These are phyloP conservation scores for Lepilemur ruficaudatus DNA, from an alignment of 2,797 vertebrate species.

Conservation along the genomic window DNA sequence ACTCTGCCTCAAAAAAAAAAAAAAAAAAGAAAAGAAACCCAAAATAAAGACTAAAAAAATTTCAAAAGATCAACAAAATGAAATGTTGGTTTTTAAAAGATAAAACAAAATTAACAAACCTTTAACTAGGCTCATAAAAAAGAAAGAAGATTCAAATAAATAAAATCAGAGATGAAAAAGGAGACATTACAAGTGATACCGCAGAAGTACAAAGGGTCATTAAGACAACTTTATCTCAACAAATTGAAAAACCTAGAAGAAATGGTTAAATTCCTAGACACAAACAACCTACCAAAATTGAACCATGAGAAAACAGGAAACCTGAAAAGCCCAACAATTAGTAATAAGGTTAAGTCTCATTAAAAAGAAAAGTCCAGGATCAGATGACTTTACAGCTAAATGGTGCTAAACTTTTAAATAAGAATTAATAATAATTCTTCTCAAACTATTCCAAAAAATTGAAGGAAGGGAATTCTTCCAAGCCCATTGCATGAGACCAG, in stretches of 20 bases:
- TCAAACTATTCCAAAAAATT: neutral
- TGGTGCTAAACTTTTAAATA: neutral
- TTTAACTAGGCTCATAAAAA: neutral
- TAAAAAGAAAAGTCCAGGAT: neutral
- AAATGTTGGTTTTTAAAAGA: no score
- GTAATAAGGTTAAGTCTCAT: neutral
- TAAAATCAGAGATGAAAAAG: neutral
- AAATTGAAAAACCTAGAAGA: neutral
- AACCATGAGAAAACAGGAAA: neutral
- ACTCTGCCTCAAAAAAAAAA: no score
- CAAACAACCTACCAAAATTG: neutral
- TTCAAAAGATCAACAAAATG: no score
- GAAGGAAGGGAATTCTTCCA: neutral
- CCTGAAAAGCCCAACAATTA: neutral
- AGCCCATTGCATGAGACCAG: neutral
- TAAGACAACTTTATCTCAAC: neutral
- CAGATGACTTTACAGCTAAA: neutral
- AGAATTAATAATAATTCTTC: neutral
- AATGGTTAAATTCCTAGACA: neutral
- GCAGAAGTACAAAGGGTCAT: neutral
- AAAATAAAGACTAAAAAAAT: no score
- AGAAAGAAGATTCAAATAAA: neutral
- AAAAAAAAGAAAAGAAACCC: neutral
- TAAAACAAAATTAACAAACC: no score
- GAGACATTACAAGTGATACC: neutral